phyloP scores from a whole-genome alignment of 2,113 vertebrate species.

The Semnopithecus entellus region DNA sequence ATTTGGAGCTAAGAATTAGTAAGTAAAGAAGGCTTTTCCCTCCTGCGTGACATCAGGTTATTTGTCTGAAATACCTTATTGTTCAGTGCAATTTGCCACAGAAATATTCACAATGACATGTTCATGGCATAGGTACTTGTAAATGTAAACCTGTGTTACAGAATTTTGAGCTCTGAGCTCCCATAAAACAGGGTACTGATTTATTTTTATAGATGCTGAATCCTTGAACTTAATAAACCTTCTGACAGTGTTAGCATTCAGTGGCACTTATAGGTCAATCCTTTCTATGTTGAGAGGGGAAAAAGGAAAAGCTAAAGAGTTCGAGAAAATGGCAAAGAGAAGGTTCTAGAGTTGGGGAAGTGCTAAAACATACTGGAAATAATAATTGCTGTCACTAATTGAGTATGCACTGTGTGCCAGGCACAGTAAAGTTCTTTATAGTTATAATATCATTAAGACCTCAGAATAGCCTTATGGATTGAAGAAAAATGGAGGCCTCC shows the following conservation, averaged over 20 bases:
- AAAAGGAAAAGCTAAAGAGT: background rate
- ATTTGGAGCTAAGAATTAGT: slow-evolving; percentile 45
- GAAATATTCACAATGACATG: background rate
- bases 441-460: background rate
- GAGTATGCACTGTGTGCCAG: background rate
- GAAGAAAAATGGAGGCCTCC: background rate
- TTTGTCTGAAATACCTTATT: slow-evolving; percentile 5
- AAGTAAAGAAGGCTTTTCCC: background rate
- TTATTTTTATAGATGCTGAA: background rate
- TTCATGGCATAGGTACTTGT: background rate
- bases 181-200: background rate
- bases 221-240: background rate
- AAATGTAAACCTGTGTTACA: slow-evolving; percentile 26
- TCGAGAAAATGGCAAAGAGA: background rate
- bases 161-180: background rate
- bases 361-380: background rate
- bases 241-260: background rate
- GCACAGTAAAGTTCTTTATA: background rate
- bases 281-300: background rate
- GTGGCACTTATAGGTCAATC: background rate
- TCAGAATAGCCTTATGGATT: background rate
- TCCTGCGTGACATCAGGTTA: background rate
- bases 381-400: background rate
- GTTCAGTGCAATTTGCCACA: background rate
- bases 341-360: background rate